Conservation (phyloP, 2,888 invertebrate genomes). For the Terebella lapidaria region DNA sequence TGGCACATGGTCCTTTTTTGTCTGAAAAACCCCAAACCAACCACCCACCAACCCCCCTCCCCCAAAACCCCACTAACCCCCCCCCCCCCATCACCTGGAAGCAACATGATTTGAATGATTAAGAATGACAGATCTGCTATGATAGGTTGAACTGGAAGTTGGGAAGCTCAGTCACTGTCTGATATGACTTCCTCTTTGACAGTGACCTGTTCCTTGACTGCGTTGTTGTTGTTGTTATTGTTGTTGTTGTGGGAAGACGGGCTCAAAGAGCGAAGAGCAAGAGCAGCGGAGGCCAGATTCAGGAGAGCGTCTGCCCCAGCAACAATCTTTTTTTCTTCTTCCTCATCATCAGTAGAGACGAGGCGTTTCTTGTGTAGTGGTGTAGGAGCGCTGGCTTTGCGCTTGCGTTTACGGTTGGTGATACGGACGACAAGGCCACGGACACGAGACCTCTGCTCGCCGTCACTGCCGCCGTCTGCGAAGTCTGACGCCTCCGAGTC, state of each 20-base stretch:
- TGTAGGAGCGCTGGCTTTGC: background rate
- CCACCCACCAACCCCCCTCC: too few species aligned
- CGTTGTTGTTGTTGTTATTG: background rate
- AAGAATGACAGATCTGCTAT: too few species aligned
- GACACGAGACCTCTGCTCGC: background rate
- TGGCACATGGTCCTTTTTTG: too few species aligned
- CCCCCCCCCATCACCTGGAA: too few species aligned
- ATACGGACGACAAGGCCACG: background rate
- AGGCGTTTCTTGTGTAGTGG: background rate
- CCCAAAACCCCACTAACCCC: too few species aligned
- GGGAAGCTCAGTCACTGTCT: too few species aligned
- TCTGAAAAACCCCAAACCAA: too few species aligned
- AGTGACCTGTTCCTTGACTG: background rate
- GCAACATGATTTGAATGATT: too few species aligned
- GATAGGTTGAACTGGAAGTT: too few species aligned
- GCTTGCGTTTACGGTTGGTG: background rate
- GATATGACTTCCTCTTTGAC: too few species aligned
- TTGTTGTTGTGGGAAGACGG: background rate
- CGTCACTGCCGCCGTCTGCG: conserved; percentile 8
- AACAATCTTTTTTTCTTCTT: conserved; percentile 62
- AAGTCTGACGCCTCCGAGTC: conserved; percentile 23
- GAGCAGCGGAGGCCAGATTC: conserved; percentile 65
- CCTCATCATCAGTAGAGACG: background rate
- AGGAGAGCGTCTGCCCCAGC: conserved; percentile 76
- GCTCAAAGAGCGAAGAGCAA: background rate